Evolutionary conservation across 2,113 vertebrate species (phyloP), one percentile per base, ranked within the genome.

Genomic region (Sebastes schlegelii): DNA sequence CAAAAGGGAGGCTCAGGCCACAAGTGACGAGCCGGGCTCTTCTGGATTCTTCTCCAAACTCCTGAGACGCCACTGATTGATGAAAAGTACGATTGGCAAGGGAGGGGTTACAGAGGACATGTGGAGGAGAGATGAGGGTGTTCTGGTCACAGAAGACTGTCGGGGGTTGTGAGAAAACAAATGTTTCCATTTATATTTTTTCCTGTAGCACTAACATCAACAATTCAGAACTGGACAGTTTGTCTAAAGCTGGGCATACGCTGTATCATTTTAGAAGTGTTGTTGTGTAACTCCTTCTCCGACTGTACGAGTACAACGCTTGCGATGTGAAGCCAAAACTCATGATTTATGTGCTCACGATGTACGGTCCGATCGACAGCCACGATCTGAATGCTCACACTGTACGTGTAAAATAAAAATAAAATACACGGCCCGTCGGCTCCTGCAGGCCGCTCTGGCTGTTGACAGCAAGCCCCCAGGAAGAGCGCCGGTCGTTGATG

Each of bases 31-130:
- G 90, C 87, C 96, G 40, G 89, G 96, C 0, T 85, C 91, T 0
- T 48, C 86, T 23, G 96, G 98, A 70, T 99, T 99, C 95, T 95
- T 99, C 86, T 98, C 97, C 86, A 97, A 97, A 92, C 94, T 99
- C 7, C 96, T 99, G 1, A 96, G 97, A 75, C 96, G 95, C 85
- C 97, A 97, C 84, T 99, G 95, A 96, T 34, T 0, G 66, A 73
- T 43, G 62, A 67, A 48, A 42, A 40, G 62, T 10, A 0, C 1
- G n/a, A n/a, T 60, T 1, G 10, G 57, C 21, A n/a, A 26, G 3
- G 42, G 83, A 12, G 0, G 57, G 34, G 49, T 87, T 66, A 71
- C 34, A 23, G 63, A 86, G 86, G 77, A 92, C 86, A 63, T 12
- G 52, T 64, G 76, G 64, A 34, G 58, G 64, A 57, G 72, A 57